phyloP scores from a whole-genome alignment of 1,140 invertebrate species.

The Euwallacea similis region DNA sequence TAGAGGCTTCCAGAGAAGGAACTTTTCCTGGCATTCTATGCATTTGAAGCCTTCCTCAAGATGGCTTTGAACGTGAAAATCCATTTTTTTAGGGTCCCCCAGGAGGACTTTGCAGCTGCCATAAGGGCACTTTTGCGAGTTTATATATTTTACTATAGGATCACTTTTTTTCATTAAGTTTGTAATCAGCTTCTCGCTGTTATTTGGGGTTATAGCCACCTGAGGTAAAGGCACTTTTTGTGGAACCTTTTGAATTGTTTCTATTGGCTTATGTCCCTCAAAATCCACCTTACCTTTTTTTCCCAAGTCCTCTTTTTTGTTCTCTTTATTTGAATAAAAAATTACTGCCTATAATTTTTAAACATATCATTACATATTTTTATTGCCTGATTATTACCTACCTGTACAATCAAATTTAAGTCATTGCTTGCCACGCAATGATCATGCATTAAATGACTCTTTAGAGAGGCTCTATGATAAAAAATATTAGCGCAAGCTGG shows the following conservation, averaged over 20 bases:
- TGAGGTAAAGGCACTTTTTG: slow-evolving; percentile 36
- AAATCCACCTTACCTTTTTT: background rate
- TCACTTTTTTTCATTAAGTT: slow-evolving; percentile 41
- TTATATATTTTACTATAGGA: slow-evolving; percentile 31
- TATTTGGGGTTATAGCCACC: slow-evolving; percentile 39
- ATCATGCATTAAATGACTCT: slow-evolving; percentile 56
- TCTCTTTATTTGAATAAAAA: slow-evolving; percentile 46
- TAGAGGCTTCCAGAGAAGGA: slow-evolving; percentile 63
- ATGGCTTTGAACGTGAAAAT: slow-evolving; percentile 66
- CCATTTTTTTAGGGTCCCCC: slow-evolving; percentile 55
- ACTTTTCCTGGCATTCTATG: slow-evolving; percentile 64
- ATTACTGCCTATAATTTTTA: slow-evolving; percentile 36
- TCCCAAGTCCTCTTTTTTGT: slow-evolving; percentile 35
- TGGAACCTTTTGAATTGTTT: background rate
- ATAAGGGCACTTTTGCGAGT: slow-evolving; percentile 45
- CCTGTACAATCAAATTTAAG: slow-evolving; percentile 40
- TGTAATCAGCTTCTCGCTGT: slow-evolving; percentile 44
- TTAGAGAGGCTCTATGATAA: slow-evolving; percentile 53
- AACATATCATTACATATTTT: slow-evolving; percentile 27
- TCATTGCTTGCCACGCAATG: slow-evolving; percentile 54
- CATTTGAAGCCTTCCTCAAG: slow-evolving; percentile 62
- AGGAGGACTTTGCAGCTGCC: slow-evolving; percentile 56
- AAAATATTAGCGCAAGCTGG: slow-evolving; percentile 57
- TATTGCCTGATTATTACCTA: slow-evolving; percentile 1
- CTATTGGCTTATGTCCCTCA: slow-evolving; percentile 1